Conservation (phyloP, 2,888 invertebrate genomes). For the Napeogenes inachia region DNA sequence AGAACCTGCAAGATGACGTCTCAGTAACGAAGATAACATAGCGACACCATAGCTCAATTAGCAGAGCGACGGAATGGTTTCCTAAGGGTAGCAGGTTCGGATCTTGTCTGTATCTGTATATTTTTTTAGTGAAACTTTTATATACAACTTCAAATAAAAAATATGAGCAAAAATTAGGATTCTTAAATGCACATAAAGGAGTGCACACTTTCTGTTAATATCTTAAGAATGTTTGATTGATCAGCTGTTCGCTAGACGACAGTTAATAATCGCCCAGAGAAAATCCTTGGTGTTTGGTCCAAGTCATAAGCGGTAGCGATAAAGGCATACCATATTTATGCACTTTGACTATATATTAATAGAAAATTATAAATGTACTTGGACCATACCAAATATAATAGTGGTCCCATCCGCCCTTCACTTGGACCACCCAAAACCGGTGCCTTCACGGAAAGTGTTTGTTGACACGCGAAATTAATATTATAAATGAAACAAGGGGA, state of each 20-base stretch:
- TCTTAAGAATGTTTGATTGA: conserved; percentile 62
- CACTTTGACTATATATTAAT: no score
- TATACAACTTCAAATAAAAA: no score
- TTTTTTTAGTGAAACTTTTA: no score
- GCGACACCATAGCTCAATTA: no score
- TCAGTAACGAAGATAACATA: no score
- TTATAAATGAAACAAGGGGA: conserved; percentile 56
- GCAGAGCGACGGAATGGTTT: no score
- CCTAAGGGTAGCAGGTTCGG: no score
- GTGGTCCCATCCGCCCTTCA: background rate
- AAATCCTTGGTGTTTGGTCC: conserved; percentile 33
- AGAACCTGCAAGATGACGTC: no score
- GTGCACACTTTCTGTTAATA: conserved; percentile 40
- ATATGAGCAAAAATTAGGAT: background rate
- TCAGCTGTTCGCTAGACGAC: conserved; percentile 66
- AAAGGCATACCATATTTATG: background rate
- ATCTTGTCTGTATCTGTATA: no score
- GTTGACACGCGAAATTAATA: conserved; percentile 69
- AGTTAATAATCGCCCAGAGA: conserved; percentile 69
- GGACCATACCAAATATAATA: no score
- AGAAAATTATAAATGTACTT: no score
- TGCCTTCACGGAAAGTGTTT: conserved; percentile 55
- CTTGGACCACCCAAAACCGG: conserved; percentile 39
- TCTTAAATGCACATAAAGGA: background rate
- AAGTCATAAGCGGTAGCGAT: conserved; percentile 25